Conservation (phyloP, 2,888 invertebrate species). For the Syritta pipiens region DNA sequence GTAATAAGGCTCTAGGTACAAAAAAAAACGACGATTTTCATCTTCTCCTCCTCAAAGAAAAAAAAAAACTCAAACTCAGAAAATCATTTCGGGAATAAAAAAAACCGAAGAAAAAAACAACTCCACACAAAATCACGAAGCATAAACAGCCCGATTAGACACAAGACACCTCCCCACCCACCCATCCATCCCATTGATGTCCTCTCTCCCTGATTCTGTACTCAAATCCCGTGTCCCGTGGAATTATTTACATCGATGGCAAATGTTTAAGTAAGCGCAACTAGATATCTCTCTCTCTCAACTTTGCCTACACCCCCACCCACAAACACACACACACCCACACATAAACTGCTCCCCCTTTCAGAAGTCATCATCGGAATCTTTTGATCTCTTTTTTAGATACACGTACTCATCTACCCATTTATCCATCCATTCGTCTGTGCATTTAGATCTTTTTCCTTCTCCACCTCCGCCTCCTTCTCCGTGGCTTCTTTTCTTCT, state of each 20-base stretch:
- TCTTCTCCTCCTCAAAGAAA: no score
- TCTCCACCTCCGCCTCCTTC: neutral
- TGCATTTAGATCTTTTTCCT: neutral
- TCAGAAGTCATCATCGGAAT: constrained; percentile 23
- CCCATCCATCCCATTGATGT: neutral
- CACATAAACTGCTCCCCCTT: constrained; percentile 25
- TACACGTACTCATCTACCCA: constrained; percentile 29
- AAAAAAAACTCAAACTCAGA: no score
- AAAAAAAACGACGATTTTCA: no score
- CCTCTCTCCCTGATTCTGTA: no score
- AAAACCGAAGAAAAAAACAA: no score
- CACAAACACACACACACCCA: no score
- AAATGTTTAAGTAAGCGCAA: constrained; percentile 29
- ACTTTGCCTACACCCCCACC: no score
- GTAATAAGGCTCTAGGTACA: no score
- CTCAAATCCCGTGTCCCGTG: no score
- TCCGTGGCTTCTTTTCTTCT: neutral
- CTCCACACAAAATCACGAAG: no score
- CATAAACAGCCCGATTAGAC: no score
- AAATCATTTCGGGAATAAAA: no score
- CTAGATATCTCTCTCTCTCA: constrained; percentile 26
- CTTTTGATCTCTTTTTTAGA: constrained; percentile 37
- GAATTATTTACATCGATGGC: constrained; percentile 13
- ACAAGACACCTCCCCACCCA: neutral
- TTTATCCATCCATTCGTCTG: constrained; percentile 31